Conservation (phyloP, 2,797 vertebrate genomes). For the Karalla daura region DNA sequence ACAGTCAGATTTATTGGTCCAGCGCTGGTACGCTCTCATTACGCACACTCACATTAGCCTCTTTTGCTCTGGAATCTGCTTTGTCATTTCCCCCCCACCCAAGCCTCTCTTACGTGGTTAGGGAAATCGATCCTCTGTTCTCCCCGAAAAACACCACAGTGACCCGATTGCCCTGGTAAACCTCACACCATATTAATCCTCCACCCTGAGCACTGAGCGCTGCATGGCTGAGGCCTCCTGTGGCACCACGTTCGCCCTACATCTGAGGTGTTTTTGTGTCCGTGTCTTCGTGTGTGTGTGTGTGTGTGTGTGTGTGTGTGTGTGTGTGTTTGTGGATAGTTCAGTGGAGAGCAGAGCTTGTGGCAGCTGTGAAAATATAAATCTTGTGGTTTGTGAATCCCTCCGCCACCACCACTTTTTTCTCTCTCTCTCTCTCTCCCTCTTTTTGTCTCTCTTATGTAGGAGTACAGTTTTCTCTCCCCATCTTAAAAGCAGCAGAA, state of each 20-base stretch:
- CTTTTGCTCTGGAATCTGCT: slow-evolving; percentile 62
- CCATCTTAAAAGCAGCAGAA: slow-evolving; percentile 17
- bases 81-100: slow-evolving; percentile 50
- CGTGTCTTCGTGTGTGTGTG: slow-evolving; percentile 11
- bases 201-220: slow-evolving; percentile 8
- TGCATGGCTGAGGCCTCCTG: slow-evolving; percentile 28
- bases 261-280: slow-evolving; percentile 30
- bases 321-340: slow-evolving; percentile 26
- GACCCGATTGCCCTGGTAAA: slow-evolving; percentile 44
- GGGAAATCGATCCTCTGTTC: slow-evolving; percentile 45
- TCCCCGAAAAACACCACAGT: slow-evolving; percentile 37
- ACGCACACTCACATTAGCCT: slow-evolving; percentile 33
- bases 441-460: background rate
- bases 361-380: slow-evolving; percentile 81
- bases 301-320: slow-evolving; percentile 21
- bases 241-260: slow-evolving; percentile 17
- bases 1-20: slow-evolving; percentile 54
- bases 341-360: slow-evolving; percentile 44
- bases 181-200: slow-evolving; percentile 19
- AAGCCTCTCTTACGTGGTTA: slow-evolving; percentile 31
- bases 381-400: slow-evolving; percentile 58
- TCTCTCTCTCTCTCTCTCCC: slow-evolving; percentile 9
- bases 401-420: slow-evolving; percentile 9
- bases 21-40: slow-evolving; percentile 40
- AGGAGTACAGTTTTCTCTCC: slow-evolving; percentile 18